Conservation (phyloP, 2,888 invertebrate genomes). For the Nebria brevicollis region DNA sequence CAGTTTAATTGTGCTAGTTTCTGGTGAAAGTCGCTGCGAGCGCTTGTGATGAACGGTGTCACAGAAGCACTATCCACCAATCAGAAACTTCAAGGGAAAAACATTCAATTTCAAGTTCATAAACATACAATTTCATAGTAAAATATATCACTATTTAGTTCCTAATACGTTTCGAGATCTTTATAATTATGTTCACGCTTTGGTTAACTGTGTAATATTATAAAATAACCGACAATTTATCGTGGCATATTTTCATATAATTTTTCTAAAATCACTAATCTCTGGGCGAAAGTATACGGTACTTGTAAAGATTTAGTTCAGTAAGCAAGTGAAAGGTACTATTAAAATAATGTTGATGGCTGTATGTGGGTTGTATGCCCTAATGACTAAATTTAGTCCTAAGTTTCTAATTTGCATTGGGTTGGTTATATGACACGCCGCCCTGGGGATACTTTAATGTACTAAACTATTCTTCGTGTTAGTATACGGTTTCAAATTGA, state of each 20-base stretch:
- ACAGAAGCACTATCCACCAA: background rate
- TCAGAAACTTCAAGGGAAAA: background rate
- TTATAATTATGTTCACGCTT: too few species aligned
- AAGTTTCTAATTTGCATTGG: background rate
- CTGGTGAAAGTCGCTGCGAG: conserved; percentile 21
- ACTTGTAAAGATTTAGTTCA: conserved; percentile 20
- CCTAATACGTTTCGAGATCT: too few species aligned
- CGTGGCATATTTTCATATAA: background rate
- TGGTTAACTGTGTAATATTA: background rate
- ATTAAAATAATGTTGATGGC: conserved; percentile 14
- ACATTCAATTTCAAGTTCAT: background rate
- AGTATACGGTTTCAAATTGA: too few species aligned
- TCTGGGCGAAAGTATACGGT: background rate
- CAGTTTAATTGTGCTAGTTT: conserved; percentile 23
- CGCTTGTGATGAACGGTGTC: background rate
- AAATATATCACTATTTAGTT: too few species aligned
- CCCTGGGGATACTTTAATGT: background rate
- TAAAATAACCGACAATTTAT: background rate
- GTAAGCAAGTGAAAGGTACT: conserved; percentile 33
- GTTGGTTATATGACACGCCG: background rate
- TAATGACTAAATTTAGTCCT: background rate
- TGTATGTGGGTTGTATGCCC: background rate
- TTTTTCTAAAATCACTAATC: background rate
- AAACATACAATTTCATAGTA: too few species aligned
- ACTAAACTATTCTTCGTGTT: background rate